Conservation (phyloP, 1,140 invertebrate genomes). For the Meloidogyne floridensis region DNA sequence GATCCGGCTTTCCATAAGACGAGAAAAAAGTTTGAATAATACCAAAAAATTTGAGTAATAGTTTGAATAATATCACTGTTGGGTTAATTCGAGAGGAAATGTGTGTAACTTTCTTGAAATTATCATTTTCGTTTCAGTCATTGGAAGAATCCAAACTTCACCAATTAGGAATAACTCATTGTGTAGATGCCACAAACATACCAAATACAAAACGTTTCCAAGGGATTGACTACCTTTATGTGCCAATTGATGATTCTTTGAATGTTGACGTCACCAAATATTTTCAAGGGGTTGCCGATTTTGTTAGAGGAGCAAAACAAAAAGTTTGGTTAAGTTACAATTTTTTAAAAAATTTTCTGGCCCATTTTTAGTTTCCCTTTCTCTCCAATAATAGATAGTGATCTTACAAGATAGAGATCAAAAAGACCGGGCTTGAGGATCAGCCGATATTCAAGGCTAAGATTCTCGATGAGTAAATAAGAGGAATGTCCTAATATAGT, state of each 20-base stretch:
- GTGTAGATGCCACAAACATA: slow-evolving; percentile 54
- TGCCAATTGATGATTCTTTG: slow-evolving; percentile 43
- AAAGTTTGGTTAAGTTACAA: slow-evolving; percentile 25
- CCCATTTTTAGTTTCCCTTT: background rate
- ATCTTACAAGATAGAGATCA: no score
- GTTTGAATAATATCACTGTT: no score
- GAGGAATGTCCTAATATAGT: no score
- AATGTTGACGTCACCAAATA: slow-evolving; percentile 66
- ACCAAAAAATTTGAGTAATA: no score
- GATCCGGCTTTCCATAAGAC: no score
- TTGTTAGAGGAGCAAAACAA: slow-evolving; percentile 66
- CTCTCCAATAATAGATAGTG: no score
- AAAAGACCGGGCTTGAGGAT: no score
- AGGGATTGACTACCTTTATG: slow-evolving; percentile 41
- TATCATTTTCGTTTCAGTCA: slow-evolving; percentile 23
- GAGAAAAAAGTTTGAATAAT: no score
- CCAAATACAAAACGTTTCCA: slow-evolving; percentile 43
- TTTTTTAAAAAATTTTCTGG: background rate
- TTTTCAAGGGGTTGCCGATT: slow-evolving; percentile 76
- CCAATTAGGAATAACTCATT: slow-evolving; percentile 50
- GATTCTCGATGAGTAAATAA: no score
- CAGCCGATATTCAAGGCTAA: no score
- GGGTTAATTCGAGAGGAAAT: no score
- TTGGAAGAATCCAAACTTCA: slow-evolving; percentile 46
- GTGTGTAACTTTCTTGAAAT: no score